Evolutionary conservation across 2,888 invertebrate genomes (phyloP).

Genomic region (Chironomus riparius): DNA sequence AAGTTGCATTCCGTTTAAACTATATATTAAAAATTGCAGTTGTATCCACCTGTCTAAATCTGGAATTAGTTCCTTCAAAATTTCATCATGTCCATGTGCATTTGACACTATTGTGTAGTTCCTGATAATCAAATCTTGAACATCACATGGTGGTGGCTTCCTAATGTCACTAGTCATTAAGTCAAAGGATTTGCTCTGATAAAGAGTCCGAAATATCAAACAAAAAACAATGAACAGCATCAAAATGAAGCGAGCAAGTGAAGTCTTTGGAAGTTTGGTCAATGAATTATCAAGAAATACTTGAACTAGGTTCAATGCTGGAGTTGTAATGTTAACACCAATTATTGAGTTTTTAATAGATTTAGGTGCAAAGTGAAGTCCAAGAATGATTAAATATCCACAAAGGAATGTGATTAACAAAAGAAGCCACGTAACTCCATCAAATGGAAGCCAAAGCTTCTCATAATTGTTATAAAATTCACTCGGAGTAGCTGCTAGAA

Average conservation of each 20-base stretch:
- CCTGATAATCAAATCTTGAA: not conserved
- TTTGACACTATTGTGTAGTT: not conserved
- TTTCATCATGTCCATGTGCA: no score
- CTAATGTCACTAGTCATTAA: not conserved
- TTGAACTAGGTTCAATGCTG: not conserved
- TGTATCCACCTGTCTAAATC: no score
- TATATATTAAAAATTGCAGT: no score
- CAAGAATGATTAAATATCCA: not conserved
- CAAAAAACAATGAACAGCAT: not conserved
- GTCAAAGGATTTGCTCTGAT: not conserved
- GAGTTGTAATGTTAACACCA: not conserved
- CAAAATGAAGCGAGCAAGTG: not conserved
- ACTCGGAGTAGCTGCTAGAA: not conserved
- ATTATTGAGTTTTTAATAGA: not conserved
- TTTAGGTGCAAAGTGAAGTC: not conserved
- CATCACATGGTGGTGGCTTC: not conserved
- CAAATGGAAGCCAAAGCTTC: not conserved
- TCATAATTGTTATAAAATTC: not conserved
- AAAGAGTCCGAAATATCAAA: not conserved
- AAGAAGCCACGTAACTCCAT: not conserved
- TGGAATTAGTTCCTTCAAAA: no score
- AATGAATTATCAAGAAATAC: not conserved
- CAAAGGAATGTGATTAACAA: not conserved
- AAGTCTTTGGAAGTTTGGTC: not conserved
- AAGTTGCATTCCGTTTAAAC: no score